Evolutionary conservation across 1,140 invertebrate genomes (phyloP), one percentile per base, ranked within the genome.

Genomic region (Diploscapter pachys): DNA sequence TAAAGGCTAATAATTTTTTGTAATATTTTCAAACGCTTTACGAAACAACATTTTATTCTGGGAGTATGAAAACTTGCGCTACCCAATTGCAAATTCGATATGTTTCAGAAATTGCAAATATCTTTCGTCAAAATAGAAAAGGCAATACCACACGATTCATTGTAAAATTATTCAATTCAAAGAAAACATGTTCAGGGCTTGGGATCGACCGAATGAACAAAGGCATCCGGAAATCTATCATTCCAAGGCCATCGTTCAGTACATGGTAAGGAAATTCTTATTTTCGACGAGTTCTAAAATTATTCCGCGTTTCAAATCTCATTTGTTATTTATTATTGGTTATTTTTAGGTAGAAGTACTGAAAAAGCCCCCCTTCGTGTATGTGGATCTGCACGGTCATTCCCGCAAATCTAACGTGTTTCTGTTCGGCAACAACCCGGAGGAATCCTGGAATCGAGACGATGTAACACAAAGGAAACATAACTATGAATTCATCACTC

Each of bases 201-300:
- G 88, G 93, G 68, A 93, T 92, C 31, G 92, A 93, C 92, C 93
- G 2, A 90, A 90, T 85, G 88, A 89, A 71, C 86, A 89, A 80
- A 87, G 92, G 63, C 92, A 93, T 88, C 95, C 95, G 53, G 91
- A 93, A 49, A 93, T 96, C 77, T 97, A 93, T 91, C 93, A 96
- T 86, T 92, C 93, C 4, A 96, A 93, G 88, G 91, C 90, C 85
- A 83, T 82, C 70, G 71, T 85, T 8, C 83, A 85, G 73, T 85
- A 85, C 65, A 75, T 81, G 78, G 83, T 79, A 69, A 73, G 68
- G 8, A 4, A n/a, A 3, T 11, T 63, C 13, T 48, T 56, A 71
- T 52, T 51, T 57, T 9, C 4, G 71, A 76, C 1, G 66, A 11
- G 62, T 13, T 77, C 52, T 78, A 31, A 31, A 31, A 31, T 31